Evolutionary conservation across 1,140 invertebrate genomes (phyloP).

Genomic region (Microplitis mediator): DNA sequence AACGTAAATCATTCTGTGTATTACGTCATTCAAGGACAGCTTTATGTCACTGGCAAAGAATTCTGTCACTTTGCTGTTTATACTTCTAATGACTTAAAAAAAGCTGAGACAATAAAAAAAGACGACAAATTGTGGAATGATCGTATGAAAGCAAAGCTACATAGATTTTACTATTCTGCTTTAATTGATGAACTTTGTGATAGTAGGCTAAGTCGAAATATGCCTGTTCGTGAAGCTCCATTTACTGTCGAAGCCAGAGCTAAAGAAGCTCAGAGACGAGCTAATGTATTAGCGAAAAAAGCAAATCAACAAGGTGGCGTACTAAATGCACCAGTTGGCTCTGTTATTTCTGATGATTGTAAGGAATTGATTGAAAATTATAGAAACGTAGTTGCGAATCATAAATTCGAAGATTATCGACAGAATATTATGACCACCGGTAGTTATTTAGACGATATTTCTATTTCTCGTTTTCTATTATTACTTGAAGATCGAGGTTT

Average conservation of each 20-base stretch:
- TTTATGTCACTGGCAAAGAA: background rate
- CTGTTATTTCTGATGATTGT: too few relatives aligned
- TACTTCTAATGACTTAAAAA: constrained; percentile 19
- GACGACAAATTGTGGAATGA: constrained; percentile 28
- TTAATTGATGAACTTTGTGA: constrained; percentile 34
- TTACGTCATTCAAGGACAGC: too few relatives aligned
- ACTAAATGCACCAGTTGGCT: background rate
- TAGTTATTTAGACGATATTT: background rate
- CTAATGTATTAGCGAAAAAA: background rate
- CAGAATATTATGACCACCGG: too few relatives aligned
- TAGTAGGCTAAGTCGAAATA: constrained; percentile 24
- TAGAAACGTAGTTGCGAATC: too few relatives aligned
- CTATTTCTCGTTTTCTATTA: constrained; percentile 7
- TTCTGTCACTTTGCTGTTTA: constrained; percentile 12
- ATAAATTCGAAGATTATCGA: too few relatives aligned
- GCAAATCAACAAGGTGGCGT: too few relatives aligned
- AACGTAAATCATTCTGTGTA: too few relatives aligned
- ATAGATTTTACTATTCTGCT: constrained; percentile 29
- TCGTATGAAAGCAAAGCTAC: constrained; percentile 18
- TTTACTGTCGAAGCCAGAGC: constrained; percentile 19
- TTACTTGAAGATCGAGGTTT: background rate
- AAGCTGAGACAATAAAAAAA: background rate
- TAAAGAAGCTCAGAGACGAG: background rate
- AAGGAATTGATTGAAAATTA: too few relatives aligned
- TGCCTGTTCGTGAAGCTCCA: constrained; percentile 29